phyloP scores from a whole-genome alignment of 2,797 vertebrate species.

The Sebastiscus tertius region DNA sequence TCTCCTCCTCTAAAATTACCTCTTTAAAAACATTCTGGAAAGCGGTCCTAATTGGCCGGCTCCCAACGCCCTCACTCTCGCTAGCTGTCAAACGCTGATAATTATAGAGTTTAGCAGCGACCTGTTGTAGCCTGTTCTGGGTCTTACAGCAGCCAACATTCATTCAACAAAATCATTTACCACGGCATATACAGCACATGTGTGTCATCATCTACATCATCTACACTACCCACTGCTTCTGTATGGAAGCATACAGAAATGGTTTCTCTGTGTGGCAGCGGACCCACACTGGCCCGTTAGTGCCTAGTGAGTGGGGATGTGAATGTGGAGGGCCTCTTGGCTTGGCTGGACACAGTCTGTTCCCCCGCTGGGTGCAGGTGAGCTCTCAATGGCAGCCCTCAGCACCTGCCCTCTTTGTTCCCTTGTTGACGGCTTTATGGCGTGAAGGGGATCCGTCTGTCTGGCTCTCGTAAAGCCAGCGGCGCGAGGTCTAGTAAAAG shows the following conservation, averaged over 20 bases:
- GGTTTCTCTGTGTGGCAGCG: constrained; percentile 33
- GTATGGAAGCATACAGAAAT: constrained; percentile 25
- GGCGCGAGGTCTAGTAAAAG: constrained; percentile 79
- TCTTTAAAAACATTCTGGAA: constrained; percentile 27
- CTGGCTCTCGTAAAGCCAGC: constrained; percentile 83
- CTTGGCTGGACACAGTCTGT: constrained; percentile 73
- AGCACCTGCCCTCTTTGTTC: constrained; percentile 86
- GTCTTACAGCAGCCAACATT: constrained; percentile 38
- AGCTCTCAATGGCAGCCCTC: constrained; percentile 81
- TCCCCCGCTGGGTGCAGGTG: constrained; percentile 84
- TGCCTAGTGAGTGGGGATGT: constrained; percentile 65
- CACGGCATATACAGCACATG: not conserved
- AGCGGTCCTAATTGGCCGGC: constrained; percentile 42
- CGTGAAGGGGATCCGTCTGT: constrained; percentile 80
- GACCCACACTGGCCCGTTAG: constrained; percentile 46
- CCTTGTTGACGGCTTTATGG: constrained; percentile 84
- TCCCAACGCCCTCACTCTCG: constrained; percentile 43
- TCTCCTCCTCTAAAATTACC: constrained; percentile 39
- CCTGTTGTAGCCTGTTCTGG: constrained; percentile 60
- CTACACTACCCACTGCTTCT: constrained; percentile 1
- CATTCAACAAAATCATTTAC: constrained; percentile 52
- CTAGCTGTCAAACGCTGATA: constrained; percentile 61
- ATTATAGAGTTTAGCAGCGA: constrained; percentile 58
- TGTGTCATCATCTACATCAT: constrained; percentile 40
- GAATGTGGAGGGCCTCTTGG: constrained; percentile 79